Evolutionary conservation across 1,140 invertebrate species (phyloP).

Genomic region (Neoseiulus cucumeris): DNA sequence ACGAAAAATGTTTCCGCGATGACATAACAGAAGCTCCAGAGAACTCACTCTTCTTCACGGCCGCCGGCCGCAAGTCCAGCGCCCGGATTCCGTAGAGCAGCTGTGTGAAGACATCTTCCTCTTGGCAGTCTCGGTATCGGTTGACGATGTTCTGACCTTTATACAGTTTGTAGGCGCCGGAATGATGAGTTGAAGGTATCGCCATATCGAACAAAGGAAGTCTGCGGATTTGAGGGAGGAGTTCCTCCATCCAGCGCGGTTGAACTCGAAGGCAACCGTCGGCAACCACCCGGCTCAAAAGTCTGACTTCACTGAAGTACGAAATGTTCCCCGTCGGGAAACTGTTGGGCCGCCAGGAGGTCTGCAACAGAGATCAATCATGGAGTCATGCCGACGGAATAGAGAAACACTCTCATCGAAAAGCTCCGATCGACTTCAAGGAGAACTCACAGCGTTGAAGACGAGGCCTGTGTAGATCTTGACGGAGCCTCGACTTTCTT

Average conservation of each 20-base stretch:
- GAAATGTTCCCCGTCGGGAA: neutral
- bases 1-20: neutral
- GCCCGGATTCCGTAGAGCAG: neutral
- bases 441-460: neutral
- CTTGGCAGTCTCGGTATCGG: neutral
- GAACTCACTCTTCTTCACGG: neutral
- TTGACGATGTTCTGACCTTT: conserved; percentile 1
- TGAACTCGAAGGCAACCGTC: neutral
- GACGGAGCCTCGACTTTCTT: neutral
- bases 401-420: too few species aligned
- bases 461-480: neutral
- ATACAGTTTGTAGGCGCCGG: neutral
- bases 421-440: neutral
- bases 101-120: neutral
- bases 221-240: neutral
- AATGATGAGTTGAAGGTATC: neutral
- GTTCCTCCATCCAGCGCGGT: neutral
- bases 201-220: neutral
- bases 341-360: neutral
- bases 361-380: neutral
- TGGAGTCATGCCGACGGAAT: too few species aligned
- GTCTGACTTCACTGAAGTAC: neutral
- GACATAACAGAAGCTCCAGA: too few species aligned
- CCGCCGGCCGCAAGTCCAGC: neutral
- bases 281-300: neutral